Evolutionary conservation across 2,113 vertebrate genomes (phyloP), one percentile per base, ranked within the genome.

Genomic region (Callithrix jacchus): DNA sequence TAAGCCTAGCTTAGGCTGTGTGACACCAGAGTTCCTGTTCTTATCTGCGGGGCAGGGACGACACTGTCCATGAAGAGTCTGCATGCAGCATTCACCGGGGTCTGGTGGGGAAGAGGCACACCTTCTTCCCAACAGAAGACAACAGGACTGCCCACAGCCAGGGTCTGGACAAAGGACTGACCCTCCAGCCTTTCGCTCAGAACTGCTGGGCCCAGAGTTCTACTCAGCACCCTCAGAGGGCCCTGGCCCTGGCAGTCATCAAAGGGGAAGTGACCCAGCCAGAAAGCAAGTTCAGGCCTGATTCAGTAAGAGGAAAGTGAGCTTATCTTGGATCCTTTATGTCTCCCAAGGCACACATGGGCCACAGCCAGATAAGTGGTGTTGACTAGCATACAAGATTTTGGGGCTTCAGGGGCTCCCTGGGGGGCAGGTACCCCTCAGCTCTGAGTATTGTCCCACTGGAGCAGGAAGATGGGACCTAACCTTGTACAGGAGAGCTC

Each of bases 281-380:
- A 66, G 84, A 23, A 54, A 5, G 17, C 47, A 47, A 92, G 70
- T 49, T 64, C 73, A 56, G 61, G 76, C 42, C 84, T 87, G 87
- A 68, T 66, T 40, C 1, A 52, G 49, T 82, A 96, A 91, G 37
- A 97, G 82, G 58, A 87, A 91, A 86, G 68, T 87, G 35, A 93
- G 83, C 58, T 92, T 81, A 61, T 85, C 93, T 91, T 82, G 83
- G 87, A 81, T 91, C 91, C 30, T 82, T 35, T 82, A 0, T 61
- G 91, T 95, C 92, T 97, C 79, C 30, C 40, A 32, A 64, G 68
- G 66, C 88, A 58, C 6, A 93, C 91, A 58, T 3, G 91, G 71
- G 73, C 88, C 74, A 70, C 10, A 76, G 92, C 13, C 42, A 91
- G 81, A 23, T 91, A 96, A 58, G 40, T 35, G 13, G 64, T 92